Percentiles rank a stretch among this genome's conserved stretches.
Evolutionary conservation across 2,113 vertebrate species (phyloP).

Genomic region (Numida meleagris): DNA sequence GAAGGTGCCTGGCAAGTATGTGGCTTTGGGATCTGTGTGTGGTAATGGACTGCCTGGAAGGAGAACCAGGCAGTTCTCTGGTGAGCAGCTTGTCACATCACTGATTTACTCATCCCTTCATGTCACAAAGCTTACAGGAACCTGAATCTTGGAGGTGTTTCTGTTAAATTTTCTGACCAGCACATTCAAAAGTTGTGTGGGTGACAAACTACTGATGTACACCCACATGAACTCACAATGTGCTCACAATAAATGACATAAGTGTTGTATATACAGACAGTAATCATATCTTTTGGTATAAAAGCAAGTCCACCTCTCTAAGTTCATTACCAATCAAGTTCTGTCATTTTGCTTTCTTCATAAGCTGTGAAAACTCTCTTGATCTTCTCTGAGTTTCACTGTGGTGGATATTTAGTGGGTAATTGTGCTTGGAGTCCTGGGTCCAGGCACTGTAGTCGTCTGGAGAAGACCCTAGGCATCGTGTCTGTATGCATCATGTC

Average conservation of each 20-base stretch:
- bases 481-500: neutral
- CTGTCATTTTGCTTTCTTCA: neutral
- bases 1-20: neutral
- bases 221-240: constrained; percentile 27
- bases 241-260: constrained; percentile 15
- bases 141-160: neutral
- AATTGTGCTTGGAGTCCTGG: neutral
- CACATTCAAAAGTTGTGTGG: constrained; percentile 8
- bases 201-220: constrained; percentile 32
- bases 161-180: constrained; percentile 40
- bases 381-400: neutral
- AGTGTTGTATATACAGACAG: constrained; percentile 25
- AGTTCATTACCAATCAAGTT: neutral
- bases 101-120: neutral
- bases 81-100: constrained; percentile 16
- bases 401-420: neutral
- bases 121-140: neutral
- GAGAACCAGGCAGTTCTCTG: neutral
- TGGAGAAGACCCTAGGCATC: neutral
- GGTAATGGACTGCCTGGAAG: neutral
- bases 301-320: neutral
- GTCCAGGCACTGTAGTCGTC: neutral
- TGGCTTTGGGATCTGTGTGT: neutral
- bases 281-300: neutral
- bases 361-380: neutral